Evolutionary conservation across 2,797 vertebrate genomes (phyloP).

Genomic region (Microctenopoma lineatum): DNA sequence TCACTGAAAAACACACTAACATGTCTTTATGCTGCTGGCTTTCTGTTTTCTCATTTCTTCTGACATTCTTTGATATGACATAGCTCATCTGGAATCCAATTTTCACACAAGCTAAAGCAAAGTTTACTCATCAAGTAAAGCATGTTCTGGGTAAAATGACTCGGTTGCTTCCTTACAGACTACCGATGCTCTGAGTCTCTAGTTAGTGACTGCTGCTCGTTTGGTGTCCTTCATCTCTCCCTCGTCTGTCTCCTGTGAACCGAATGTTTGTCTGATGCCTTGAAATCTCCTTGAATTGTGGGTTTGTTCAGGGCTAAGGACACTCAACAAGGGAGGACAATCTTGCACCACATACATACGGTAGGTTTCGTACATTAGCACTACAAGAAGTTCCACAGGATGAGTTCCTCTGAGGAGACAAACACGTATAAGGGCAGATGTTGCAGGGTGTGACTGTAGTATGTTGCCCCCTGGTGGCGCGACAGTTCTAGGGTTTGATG

Average conservation of each 20-base stretch:
- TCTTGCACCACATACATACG: constrained; percentile 62
- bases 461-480: constrained; percentile 70
- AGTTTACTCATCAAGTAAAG: background rate
- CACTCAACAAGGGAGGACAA: constrained; percentile 36
- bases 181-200: background rate
- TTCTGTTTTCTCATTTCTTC: background rate
- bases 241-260: constrained; percentile 21
- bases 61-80: constrained; percentile 27
- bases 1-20: background rate
- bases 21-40: background rate
- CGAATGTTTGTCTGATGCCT: constrained; percentile 20
- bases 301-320: constrained; percentile 31
- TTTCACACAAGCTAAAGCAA: constrained; percentile 19
- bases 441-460: constrained; percentile 62
- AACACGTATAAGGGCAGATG: constrained; percentile 68
- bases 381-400: constrained; percentile 29
- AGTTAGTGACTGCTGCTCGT: constrained; percentile 9
- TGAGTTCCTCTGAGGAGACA: constrained; percentile 17
- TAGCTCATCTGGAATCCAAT: constrained; percentile 8
- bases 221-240: background rate
- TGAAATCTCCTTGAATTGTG: constrained; percentile 42
- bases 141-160: background rate
- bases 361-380: constrained; percentile 33
- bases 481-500: constrained; percentile 34
- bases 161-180: constrained; percentile 38